Evolutionary conservation across 64 coral and sea anemone species (phyloP), one percentile per base, ranked within the genome.

Genomic region (Pocillopora damicornis): DNA sequence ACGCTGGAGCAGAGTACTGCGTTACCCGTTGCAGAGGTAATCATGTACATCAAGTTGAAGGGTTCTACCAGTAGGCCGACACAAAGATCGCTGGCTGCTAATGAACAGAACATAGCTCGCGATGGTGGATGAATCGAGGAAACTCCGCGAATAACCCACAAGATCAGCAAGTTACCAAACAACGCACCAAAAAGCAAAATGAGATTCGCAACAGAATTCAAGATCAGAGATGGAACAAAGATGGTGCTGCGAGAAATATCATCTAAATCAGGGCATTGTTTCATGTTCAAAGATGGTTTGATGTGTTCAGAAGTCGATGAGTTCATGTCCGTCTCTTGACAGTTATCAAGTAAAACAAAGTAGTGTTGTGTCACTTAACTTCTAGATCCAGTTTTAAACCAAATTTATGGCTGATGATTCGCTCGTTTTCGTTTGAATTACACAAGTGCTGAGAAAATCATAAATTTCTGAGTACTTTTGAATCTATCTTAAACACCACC

Each of bases 61-160:
- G 81, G 81, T 66, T 85, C 63, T 13, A 85, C 66, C 4, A 85
- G 14, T 13, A 73, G 56, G 13, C 81, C 81, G 22, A 85, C 81
- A 66, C 66, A 85, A 14, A 85, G 20, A 58, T 85, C 81, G 20
- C 81, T 85, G 10, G 37, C 65, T 45, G 81, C n/a, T 58, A 85
- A 58, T 0, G 81, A 85, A 14, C 58, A 85, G 22, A 85, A 85
- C 0, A 85, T 63, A 26, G 81, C 34, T 85, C 81, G 42, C 3
- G 81, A 85, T 8, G 81, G 45, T 7, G 81, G 64, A 58, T 85
- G 38, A 72, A 85, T 85, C 7, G 81, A 85, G 5, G 11, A 18
- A 5, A 73, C 81, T 1, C 37, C 2, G 11, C 61, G 81, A 42
- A 85, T 37, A 57, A 58, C 65, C 64, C 37, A 25, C 18, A 85